phyloP scores from a whole-genome alignment of 2,113 vertebrate genomes.

The Aviceda subcristata region DNA sequence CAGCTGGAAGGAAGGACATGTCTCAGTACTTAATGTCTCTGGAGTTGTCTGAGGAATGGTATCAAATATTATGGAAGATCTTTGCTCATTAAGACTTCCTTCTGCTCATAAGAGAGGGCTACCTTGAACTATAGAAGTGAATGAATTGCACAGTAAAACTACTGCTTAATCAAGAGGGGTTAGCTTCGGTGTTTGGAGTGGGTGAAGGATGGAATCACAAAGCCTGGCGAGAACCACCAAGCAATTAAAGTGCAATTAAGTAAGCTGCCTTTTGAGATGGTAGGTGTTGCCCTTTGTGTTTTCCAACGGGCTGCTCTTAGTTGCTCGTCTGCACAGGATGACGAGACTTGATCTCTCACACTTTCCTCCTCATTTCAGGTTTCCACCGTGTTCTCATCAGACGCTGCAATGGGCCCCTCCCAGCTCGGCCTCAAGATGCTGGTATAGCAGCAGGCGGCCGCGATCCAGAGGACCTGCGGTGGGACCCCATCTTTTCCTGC shows the following conservation, averaged over 20 bases:
- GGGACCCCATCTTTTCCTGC: neutral
- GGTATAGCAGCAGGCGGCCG: constrained; percentile 46
- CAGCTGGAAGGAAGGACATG: neutral
- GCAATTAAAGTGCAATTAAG: neutral
- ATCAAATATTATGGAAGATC: neutral
- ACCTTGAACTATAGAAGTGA: neutral
- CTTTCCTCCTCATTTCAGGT: constrained; percentile 20
- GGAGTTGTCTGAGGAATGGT: neutral
- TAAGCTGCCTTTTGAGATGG: neutral
- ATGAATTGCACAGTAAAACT: neutral
- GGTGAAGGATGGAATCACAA: neutral
- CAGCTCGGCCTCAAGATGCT: neutral
- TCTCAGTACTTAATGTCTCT: neutral
- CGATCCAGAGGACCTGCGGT: neutral
- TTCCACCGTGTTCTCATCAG: neutral
- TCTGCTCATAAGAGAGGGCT: neutral
- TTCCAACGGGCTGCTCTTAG: neutral
- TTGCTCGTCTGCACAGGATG: neutral
- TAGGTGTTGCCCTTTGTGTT: neutral
- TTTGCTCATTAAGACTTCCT: neutral
- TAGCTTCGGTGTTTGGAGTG: neutral
- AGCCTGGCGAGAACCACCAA: neutral
- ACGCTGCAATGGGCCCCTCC: constrained; percentile 2
- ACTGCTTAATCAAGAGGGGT: neutral
- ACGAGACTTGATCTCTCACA: neutral